Base-by-base conservation (phyloP, 2,888 invertebrate genomes). In the Nymphalis polychloros region DNA sequence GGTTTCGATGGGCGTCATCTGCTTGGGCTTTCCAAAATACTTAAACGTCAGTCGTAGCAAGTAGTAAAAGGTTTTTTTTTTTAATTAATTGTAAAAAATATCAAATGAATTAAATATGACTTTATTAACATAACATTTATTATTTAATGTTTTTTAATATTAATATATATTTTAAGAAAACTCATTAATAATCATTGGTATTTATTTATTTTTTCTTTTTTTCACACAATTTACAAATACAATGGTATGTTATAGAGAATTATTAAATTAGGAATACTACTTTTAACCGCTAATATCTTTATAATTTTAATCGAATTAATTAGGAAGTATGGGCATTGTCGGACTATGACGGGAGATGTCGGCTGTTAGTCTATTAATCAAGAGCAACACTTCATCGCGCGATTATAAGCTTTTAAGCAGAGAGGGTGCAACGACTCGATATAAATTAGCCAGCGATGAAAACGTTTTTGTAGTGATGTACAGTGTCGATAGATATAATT, bases 341-440 rank as follows among this genome's bases (percentile, higher is more conserved):
- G 53, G 53, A 16, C 5, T 17, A 27, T 55, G 53, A 27, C 27
- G 55, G 55, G 31, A 31, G 55, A 55, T 55, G 55, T 55, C 50
- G 27, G 23, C 50, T 59, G 49, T 59, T 50, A 50, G 81, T 80
- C 84, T 84, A 90, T 89, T 90, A 89, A 91, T 91, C 89, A 89
- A 79, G 82, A 81, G 86, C 85, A 85, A 86, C 87, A 88, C 89
- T 90, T 90, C 89, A 87, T 89, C 86, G 89, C 86, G 89, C 90
- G 89, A 91, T 91, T 91, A 91, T 90, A 92, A 91, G 92, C 90
- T 88, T 88, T 90, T 90, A 90, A 88, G 86, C 85, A 86, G 85
- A 82, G 87, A 87, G 88, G 84, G 87, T 85, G 85, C 82, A 77
- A 61, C 78, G 80, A 16, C 81, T 84, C 89, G 79, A 89, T 88